Conservation (phyloP, 2,888 invertebrate genomes). For the Electrophaes corylata region DNA sequence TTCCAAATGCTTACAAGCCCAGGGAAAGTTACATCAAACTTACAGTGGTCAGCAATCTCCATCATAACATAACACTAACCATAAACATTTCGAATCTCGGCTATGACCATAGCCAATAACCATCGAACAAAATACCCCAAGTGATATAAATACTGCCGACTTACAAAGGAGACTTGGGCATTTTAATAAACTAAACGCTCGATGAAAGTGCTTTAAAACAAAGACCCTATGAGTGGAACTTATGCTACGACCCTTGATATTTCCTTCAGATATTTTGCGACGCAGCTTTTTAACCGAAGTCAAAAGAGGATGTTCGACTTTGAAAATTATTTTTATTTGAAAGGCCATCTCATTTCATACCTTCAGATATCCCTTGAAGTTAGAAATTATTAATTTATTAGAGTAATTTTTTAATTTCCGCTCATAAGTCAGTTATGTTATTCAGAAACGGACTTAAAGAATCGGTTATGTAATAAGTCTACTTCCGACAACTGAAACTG, state of each 20-base stretch:
- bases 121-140: conserved; percentile 39
- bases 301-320: no score
- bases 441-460: no score
- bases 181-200: conserved; percentile 55
- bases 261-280: conserved; percentile 39
- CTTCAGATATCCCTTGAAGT: no score
- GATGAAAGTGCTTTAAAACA: conserved; percentile 55
- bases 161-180: conserved; percentile 46
- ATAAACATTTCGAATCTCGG: conserved; percentile 33
- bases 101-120: conserved; percentile 39
- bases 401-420: no score
- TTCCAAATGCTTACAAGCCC: neutral
- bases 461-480: no score
- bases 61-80: conserved; percentile 36
- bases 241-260: conserved; percentile 54
- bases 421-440: no score
- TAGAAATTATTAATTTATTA: no score
- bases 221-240: conserved; percentile 58
- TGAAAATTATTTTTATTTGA: no score
- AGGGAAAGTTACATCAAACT: neutral
- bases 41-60: conserved; percentile 18
- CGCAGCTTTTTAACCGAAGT: conserved; percentile 15
- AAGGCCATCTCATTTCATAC: no score
- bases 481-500: no score
- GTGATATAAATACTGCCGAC: conserved; percentile 53